Percentiles rank a stretch among this genome's conserved stretches.
These are phyloP conservation scores for Sphenopsis melanotis DNA, from an alignment of 2,797 vertebrate genomes.

Conservation along the genomic window DNA sequence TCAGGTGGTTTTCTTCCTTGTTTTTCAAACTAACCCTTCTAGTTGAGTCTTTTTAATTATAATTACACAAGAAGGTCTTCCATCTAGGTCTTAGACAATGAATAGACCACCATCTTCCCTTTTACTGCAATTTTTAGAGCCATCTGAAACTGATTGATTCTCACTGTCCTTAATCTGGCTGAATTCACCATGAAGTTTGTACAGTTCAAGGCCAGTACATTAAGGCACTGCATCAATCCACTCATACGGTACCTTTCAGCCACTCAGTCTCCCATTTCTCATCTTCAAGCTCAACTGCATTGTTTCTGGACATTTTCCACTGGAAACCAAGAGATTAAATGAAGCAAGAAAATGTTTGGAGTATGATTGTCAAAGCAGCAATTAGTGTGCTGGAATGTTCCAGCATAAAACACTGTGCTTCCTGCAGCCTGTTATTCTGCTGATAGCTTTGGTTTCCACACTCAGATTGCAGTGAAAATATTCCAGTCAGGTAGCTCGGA, in stretches of 20 bases:
- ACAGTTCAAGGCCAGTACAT: constrained; percentile 46
- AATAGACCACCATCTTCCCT: constrained; percentile 12
- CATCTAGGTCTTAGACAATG: neutral
- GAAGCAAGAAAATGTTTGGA: neutral
- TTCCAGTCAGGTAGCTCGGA: constrained; percentile 55
- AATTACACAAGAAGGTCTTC: neutral
- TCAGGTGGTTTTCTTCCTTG: neutral
- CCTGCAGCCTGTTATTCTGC: neutral
- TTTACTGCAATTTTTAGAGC: constrained; percentile 43
- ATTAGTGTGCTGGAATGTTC: neutral
- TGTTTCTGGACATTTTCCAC: neutral
- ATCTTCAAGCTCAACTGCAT: neutral
- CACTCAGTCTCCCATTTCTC: neutral
- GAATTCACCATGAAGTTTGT: constrained; percentile 22
- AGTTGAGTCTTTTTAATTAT: constrained; percentile 38
- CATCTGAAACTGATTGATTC: constrained; percentile 44
- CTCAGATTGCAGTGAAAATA: constrained; percentile 25
- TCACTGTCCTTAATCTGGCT: constrained; percentile 22
- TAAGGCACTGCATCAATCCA: constrained; percentile 41
- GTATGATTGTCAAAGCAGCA: constrained; percentile 18
- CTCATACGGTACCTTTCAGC: neutral
- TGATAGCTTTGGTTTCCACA: neutral
- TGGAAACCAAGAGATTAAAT: neutral
- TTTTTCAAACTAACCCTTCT: constrained; percentile 31
- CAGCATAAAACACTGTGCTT: neutral